Conservation (phyloP, 2,797 vertebrate species). For the Pantherophis alleghaniensis region DNA sequence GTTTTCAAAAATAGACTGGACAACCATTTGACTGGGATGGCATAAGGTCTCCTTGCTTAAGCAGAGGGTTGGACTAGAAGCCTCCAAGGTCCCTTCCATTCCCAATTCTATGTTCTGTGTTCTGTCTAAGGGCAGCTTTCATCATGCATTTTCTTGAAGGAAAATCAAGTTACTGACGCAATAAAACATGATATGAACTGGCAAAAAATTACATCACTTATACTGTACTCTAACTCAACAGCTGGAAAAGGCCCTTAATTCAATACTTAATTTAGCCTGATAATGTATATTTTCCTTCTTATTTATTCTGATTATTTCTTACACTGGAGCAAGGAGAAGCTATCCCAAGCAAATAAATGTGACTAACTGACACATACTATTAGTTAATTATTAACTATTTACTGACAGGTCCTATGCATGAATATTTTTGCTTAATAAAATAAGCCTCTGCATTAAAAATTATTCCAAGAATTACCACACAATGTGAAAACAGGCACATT, state of each 20-base stretch:
- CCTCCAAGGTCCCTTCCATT: not conserved
- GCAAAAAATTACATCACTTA: not conserved
- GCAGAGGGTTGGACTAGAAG: not conserved
- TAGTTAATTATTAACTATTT: not conserved
- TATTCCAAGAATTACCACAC: not conserved
- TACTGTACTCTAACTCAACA: not conserved
- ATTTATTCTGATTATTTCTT: not conserved
- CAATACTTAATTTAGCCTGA: not conserved
- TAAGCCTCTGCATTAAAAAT: not conserved
- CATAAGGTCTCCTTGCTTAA: not conserved
- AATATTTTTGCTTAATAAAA: conserved; percentile 17
- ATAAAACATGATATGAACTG: not conserved
- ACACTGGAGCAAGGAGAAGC: not conserved
- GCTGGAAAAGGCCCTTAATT: not conserved
- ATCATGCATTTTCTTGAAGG: not conserved
- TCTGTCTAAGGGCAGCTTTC: not conserved
- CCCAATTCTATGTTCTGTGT: not conserved
- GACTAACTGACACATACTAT: not conserved
- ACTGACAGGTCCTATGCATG: not conserved
- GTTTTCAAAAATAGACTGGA: not conserved
- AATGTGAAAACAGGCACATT: not conserved
- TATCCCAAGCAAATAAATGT: not conserved
- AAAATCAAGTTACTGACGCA: not conserved
- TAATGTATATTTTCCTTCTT: not conserved
- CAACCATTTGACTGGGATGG: not conserved